Base-by-base conservation (phyloP, 2,113 vertebrate genomes). In the Sander vitreus region DNA sequence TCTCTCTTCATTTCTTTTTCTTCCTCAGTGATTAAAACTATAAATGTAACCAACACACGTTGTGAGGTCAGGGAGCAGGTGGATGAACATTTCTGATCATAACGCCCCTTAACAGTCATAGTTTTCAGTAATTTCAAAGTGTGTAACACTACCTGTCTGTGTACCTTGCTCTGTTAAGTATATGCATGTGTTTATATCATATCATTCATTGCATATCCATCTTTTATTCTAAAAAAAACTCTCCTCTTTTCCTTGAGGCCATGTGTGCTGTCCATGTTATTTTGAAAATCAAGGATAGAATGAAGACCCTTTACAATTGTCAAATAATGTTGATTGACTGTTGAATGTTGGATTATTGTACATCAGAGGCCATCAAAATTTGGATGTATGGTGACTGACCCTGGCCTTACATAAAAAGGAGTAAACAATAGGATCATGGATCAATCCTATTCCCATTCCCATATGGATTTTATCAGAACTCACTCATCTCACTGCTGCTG, bases 1-100 rank as follows among this genome's bases (percentile, higher is more conserved):
- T 58, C 48, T 58, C 21, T 82, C 55, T 48, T 64, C 13, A 33
- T 62, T 80, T 73, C 6, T 57, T 69, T 23, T 25, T 68, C 48
- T n/a, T 70, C 36, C n/a, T 33, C 23, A 59, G 2, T 71, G 68
- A 53, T 25, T 55, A 7, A 15, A 18, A 54, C 39, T 30, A 19
- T 21, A 54, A 15, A 65, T 50, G 3, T 25, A 64, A 64, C 45
- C 3, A 54, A 53, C 57, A 27, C 6, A 10, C 55, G 50, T 51
- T 78, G 16, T 72, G 3, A 64, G 27, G n/a, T 51, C 51, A 76
- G 27, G 23, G 39, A 65, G 43, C 68, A 73, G 27, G 27, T 57
- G 51, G 33, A 84, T 6, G 60, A 54, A 33, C 13, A 48, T 58
- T 60, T 50, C 19, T n/a, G 3, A n/a, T 21, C 0, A 4, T 36